These are phyloP conservation scores for Eunapius fragilis DNA, from an alignment of 37 sponge, comb jelly and placozoan species.

Conservation along the genomic window DNA sequence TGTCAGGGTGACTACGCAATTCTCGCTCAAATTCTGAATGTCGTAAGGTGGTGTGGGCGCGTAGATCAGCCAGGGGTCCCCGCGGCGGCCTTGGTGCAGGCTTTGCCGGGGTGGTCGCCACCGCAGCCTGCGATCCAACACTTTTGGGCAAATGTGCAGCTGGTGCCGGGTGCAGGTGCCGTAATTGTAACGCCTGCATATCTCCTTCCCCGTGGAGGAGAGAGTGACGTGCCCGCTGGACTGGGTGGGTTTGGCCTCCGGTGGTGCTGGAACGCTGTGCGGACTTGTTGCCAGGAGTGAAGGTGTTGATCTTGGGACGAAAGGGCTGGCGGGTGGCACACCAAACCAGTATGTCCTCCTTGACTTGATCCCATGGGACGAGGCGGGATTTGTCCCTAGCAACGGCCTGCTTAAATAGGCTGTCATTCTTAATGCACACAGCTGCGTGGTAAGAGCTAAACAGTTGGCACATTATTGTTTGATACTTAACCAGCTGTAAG, in stretches of 20 bases:
- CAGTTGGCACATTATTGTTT: too few species aligned
- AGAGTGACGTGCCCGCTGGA: too few species aligned
- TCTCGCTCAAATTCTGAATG: constrained; percentile 23
- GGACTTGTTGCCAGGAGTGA: constrained; percentile 8
- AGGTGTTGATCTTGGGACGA: constrained; percentile 13
- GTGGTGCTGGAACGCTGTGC: too few species aligned
- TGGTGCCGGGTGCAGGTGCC: constrained; percentile 26
- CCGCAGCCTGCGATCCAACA: constrained; percentile 40
- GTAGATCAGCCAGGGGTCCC: constrained; percentile 20
- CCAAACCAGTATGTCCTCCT: constrained; percentile 40
- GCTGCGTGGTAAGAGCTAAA: too few species aligned
- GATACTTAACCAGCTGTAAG: too few species aligned
- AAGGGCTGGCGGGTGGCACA: not conserved
- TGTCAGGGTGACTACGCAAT: constrained; percentile 28
- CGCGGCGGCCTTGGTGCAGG: constrained; percentile 12
- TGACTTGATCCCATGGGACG: constrained; percentile 22
- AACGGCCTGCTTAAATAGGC: constrained; percentile 16
- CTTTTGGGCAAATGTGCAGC: constrained; percentile 27
- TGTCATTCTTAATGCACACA: too few species aligned
- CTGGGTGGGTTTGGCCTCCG: too few species aligned
- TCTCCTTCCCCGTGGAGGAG: too few species aligned
- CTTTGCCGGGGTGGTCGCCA: constrained; percentile 24
- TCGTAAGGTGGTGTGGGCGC: constrained; percentile 15
- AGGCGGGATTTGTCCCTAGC: constrained; percentile 20
- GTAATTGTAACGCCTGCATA: too few species aligned